Base-by-base conservation (phyloP, 2,113 vertebrate species). In the Edolisoma coerulescens region DNA sequence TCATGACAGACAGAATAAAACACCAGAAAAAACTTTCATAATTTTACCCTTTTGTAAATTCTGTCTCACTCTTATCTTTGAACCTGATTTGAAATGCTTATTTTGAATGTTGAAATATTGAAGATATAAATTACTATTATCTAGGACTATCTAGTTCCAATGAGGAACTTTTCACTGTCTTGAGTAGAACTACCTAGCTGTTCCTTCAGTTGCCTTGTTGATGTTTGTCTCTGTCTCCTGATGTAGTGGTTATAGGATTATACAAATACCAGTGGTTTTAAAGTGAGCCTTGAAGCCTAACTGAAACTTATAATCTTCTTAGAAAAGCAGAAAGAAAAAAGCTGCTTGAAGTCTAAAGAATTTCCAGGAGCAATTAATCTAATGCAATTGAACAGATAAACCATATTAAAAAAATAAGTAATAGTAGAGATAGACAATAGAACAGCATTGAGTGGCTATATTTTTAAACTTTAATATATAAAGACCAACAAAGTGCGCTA, bases 111-210 rank as follows among this genome's bases (percentile, higher is more conserved):
- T 80, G 59, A 88, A 86, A 57, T 57, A 47, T 1, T 65, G 28
- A 80, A 56, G 20, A 56, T 60, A 52, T 39, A 64, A 68, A 45
- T 52, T 3, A 12, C 2, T 70, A 3, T 60, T 71, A 8, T 37
- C 16, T 53, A 52, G 37, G 76, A 41, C 17, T 45, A 7, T 6
- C 30, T 57, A 9, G 13, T 16, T 42, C 4, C 33, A 35, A 0
- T 45, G 32, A 77, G 32, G 30, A 92, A 39, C 11, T 45, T 56
- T 77, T 49, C 28, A 77, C 30, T 45, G 26, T 57, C 12, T 9
- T 64, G 39, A 39, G 16, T 3, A 54, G 50, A 42, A 26, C 0
- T 3, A 33, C 0, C 2, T 47, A 86, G 6, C 24, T 65, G 11
- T 49, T 71, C 50, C 19, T 74, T 86, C 52, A 77, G 3, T 59